phyloP scores from a whole-genome alignment of 2,888 invertebrate species.

The Drosophila nr. perissopoda region DNA sequence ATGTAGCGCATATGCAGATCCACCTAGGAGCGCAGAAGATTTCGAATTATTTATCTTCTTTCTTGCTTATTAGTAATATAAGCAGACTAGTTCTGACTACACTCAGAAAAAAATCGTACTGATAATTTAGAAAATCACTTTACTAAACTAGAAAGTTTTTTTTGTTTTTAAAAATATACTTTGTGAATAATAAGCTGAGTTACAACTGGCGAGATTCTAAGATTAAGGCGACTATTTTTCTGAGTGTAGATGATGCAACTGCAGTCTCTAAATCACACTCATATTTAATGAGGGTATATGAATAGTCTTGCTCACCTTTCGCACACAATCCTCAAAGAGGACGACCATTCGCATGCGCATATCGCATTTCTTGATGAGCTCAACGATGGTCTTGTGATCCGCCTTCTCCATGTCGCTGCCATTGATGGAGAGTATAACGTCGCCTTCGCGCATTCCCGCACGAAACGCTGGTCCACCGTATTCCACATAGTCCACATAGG shows the following conservation, averaged over 20 bases:
- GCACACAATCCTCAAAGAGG: slow-evolving; percentile 97
- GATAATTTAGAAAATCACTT: too few species aligned
- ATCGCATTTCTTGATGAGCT: slow-evolving; percentile 95
- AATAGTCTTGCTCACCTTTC: slow-evolving; percentile 88
- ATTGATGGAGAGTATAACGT: slow-evolving; percentile 98
- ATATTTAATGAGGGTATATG: too few species aligned
- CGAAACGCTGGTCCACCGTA: slow-evolving; percentile 95
- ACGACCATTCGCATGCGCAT: slow-evolving; percentile 97
- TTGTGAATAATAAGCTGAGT: too few species aligned
- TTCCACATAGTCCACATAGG: slow-evolving; percentile 98
- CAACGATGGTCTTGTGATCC: slow-evolving; percentile 97
- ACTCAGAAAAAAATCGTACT: too few species aligned
- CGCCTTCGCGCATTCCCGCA: slow-evolving; percentile 98
- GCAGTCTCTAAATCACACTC: background rate
- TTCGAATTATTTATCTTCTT: background rate
- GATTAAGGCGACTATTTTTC: too few species aligned
- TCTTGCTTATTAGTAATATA: background rate
- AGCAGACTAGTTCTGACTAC: too few species aligned
- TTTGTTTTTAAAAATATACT: too few species aligned
- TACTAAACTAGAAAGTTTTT: too few species aligned
- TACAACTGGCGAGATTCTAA: too few species aligned
- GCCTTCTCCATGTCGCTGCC: slow-evolving; percentile 97
- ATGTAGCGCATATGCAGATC: slow-evolving; percentile 97
- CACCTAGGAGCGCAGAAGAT: slow-evolving; percentile 83
- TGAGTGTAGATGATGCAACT: too few species aligned